Evolutionary conservation across 2,888 invertebrate genomes (phyloP).

Genomic region (Mesorhabditis spiculigera): DNA sequence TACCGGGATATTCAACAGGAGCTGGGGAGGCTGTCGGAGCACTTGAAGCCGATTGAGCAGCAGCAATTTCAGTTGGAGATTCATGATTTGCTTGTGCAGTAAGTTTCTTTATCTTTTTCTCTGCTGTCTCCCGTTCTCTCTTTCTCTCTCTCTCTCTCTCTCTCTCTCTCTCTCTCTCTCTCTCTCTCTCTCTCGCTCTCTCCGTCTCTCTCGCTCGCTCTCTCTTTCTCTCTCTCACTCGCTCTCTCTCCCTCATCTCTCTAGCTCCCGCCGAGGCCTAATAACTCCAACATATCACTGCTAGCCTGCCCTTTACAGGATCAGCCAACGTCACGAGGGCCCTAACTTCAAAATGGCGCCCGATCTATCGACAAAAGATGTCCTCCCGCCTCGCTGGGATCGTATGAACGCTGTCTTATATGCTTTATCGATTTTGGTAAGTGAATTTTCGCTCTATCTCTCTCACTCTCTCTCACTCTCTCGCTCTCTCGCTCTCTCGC

Average conservation of each 20-base stretch:
- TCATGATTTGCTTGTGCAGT: neutral
- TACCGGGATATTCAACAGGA: neutral
- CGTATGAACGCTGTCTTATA: conserved; percentile 50
- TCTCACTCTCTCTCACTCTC: neutral
- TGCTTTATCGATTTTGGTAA: conserved; percentile 55
- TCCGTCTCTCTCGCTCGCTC: too few species aligned
- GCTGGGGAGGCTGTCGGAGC: neutral
- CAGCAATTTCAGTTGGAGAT: neutral
- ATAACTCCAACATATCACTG: neutral
- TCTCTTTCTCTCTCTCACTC: too few species aligned
- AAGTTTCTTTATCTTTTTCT: too few species aligned
- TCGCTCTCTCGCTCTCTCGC: too few species aligned
- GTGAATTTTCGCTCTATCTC: neutral
- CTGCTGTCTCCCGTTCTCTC: too few species aligned
- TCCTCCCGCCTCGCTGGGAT: conserved; percentile 51
- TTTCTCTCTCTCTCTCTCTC: too few species aligned
- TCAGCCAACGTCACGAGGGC: conserved; percentile 46
- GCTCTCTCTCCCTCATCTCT: too few species aligned
- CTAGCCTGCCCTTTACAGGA: conserved; percentile 11
- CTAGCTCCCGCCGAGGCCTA: too few species aligned
- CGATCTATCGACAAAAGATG: conserved; percentile 30
- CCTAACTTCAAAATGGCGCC: conserved; percentile 36
- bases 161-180: too few species aligned
- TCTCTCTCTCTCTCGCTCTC: too few species aligned
- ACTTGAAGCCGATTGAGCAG: neutral